These are phyloP conservation scores for Drosophila kepulauana DNA, from an alignment of 1,140 invertebrate genomes.

Conservation along the genomic window DNA sequence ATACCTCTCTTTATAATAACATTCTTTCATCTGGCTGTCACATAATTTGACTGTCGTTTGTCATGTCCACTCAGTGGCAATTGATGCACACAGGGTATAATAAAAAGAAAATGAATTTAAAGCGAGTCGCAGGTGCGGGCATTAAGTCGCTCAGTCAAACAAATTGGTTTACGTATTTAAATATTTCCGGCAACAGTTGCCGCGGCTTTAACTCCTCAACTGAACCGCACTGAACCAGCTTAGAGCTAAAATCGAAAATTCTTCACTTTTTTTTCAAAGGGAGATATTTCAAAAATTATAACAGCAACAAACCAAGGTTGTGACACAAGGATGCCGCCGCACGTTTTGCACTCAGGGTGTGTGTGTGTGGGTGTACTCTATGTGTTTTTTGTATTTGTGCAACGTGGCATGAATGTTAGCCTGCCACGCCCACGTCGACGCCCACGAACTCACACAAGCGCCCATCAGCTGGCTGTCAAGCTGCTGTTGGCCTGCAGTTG, in stretches of 20 bases:
- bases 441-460: background rate
- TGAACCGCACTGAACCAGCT: conserved; percentile 3
- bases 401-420: conserved; percentile 75
- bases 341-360: conserved; percentile 40
- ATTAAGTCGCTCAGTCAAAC: conserved; percentile 56
- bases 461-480: conserved; percentile 58
- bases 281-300: conserved; percentile 13
- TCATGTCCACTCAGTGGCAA: background rate
- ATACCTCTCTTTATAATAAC: too few species aligned
- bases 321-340: conserved; percentile 29
- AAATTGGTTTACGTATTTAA: conserved; percentile 73
- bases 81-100: conserved; percentile 10
- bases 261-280: conserved; percentile 1
- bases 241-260: conserved; percentile 24
- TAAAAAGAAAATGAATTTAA: conserved; percentile 60
- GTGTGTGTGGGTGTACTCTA: background rate
- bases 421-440: conserved; percentile 6
- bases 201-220: conserved; percentile 10
- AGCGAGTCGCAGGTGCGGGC: conserved; percentile 66
- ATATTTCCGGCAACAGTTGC: conserved; percentile 63
- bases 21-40: too few species aligned
- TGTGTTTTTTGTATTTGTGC: conserved; percentile 74
- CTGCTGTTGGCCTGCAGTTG: conserved; percentile 63
- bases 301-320: conserved; percentile 43
- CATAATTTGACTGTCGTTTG: background rate